Conservation (phyloP, 2,888 invertebrate species). For the Neelides folsomi region DNA sequence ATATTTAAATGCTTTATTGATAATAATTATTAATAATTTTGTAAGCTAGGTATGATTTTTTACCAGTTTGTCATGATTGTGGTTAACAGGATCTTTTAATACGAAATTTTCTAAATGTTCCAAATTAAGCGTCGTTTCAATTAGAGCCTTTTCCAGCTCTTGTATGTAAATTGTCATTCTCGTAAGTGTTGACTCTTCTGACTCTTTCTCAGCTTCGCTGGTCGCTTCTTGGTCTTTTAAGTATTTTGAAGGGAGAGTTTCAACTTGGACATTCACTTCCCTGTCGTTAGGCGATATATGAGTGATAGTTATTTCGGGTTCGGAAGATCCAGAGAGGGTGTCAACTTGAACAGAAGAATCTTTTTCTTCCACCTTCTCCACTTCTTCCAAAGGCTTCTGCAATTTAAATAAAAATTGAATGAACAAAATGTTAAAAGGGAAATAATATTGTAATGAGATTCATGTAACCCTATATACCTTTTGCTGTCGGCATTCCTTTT, state of each 20-base stretch:
- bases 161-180: constrained; percentile 68
- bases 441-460: no score
- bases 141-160: constrained; percentile 58
- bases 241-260: no score
- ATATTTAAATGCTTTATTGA: neutral
- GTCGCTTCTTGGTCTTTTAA: no score
- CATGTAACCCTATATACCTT: constrained; percentile 2
- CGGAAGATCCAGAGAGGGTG: constrained; percentile 45
- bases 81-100: constrained; percentile 1
- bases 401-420: no score
- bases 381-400: no score
- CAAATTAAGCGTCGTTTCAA: constrained; percentile 55
- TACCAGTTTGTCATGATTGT: constrained; percentile 6
- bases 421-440: no score
- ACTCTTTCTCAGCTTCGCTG: no score
- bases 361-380: constrained; percentile 47
- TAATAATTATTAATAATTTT: no score
- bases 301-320: constrained; percentile 41
- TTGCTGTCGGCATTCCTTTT: constrained; percentile 2
- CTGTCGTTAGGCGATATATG: neutral
- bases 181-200: constrained; percentile 41
- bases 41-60: no score
- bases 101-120: constrained; percentile 47
- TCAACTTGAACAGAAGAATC: constrained; percentile 70
- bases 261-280: no score